Base-by-base conservation (phyloP, 2,888 invertebrate species). In the Drosophila leonis region DNA sequence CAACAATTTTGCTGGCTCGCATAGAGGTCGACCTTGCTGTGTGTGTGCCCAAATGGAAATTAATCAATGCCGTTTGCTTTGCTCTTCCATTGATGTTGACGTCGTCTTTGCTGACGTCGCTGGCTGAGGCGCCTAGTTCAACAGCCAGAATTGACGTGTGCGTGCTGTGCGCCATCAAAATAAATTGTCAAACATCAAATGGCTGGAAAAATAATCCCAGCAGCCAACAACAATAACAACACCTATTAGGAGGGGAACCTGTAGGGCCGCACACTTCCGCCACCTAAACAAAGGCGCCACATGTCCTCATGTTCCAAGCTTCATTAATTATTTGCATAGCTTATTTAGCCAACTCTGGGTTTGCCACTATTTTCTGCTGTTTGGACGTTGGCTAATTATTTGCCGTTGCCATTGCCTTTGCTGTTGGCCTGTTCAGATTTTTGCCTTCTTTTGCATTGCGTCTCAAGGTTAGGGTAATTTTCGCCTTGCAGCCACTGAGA, bases 121-220 rank as follows among this genome's bases (percentile, higher is more conserved):
- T 51, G 41, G 42, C 60, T 46, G 29, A 18, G 75, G 57, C 61
- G 78, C 56, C 79, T 31, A 55, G 62, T 60, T 65, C 61, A 57
- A 62, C 52, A 56, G 37, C 42, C 29, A 24, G 54, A 72, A 72
- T 72, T 71, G 60, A 62, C 73, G 69, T 70, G 81, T 88, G 87
- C 87, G 79, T 88, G 84, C 69, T 83, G 71, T 59, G 76, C 52
- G 72, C 81, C 76, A 88, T 86, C 84, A 86, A 88, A 85, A 86
- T 83, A 83, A 86, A 86, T 85, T 76, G 83, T 86, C 84, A 88
- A 88, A 80, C 78, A 81, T 88, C 83, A 76, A 83, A 73, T 75
- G 71, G 76, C 55, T 67, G 56, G 31, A 64, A 73, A 68, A 62
- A 59, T 66, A 62, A 41, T 33, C 66, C 65, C 60, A 62, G 72